Evolutionary conservation across 1,140 invertebrate species (phyloP), one percentile per base, ranked within the genome.

Genomic region (Agraylea sexmaculata): DNA sequence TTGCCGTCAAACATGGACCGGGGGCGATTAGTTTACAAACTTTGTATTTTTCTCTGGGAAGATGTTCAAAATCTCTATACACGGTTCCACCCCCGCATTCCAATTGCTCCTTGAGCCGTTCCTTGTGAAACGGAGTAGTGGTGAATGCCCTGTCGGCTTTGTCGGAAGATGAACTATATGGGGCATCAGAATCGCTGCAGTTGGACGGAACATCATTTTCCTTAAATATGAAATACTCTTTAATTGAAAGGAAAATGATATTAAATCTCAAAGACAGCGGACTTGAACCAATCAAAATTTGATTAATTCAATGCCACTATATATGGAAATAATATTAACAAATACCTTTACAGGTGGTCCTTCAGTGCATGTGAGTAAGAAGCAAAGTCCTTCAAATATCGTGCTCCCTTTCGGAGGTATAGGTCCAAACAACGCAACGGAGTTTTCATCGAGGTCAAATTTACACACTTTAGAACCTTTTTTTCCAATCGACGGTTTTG

Each of bases 1-100:
- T 77, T 1, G 65, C 68, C 2, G 73, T 75, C n/a, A 63, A 56
- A 39, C 71, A 74, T 1, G 74, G 73, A 21, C 72, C 54, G 1
- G 74, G 71, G 0, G 73, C 68, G 16, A 77, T 70, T 2, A 75
- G 52, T 36, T 63, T 68, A 23, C 66, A 70, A 2, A 58, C 59
- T 1, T 51, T 41, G 37, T 74, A 74, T 10, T 74, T 69, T 19
- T 55, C 59, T 42, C 62, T 53, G 6, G 73, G 71, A 18, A 77
- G 60, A 23, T 70, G 60, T 36, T 71, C 66, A 46, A 77, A 74
- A 19, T 68, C 57, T 11, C 69, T 66, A 46, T 73, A 71, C 4
- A 76, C 59, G 6, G 57, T 56, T 0, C 71, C 74, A 4, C 73
- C 71, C 5, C 64, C 73, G 0, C 59, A 62, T 15, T 60, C 57